phyloP scores from a whole-genome alignment of 2,888 invertebrate species.

The Lagria hirta region DNA sequence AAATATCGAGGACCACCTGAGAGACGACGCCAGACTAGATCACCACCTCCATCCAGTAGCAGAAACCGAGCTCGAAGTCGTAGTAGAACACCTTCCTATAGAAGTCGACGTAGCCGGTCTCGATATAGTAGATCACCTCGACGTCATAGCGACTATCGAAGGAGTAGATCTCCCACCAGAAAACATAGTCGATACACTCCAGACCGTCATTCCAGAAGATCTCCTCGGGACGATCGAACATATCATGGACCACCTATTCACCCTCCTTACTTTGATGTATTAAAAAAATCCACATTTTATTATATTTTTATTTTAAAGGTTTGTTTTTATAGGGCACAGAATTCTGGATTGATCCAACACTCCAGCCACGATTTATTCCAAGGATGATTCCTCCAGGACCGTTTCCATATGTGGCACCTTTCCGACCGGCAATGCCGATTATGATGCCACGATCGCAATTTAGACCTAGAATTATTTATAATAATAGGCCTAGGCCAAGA shows the following conservation, averaged over 20 bases:
- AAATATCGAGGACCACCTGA: conserved; percentile 1
- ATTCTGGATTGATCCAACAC: conserved; percentile 11
- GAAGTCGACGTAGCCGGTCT: no score
- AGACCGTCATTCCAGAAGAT: neutral
- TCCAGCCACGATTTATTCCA: conserved; percentile 12
- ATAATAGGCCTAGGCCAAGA: conserved; percentile 3
- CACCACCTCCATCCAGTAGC: conserved; percentile 5
- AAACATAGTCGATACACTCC: conserved; percentile 6
- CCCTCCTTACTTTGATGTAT: conserved; percentile 11
- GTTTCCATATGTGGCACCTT: conserved; percentile 12
- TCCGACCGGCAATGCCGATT: conserved; percentile 3
- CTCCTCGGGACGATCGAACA: conserved; percentile 1
- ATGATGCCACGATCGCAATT: conserved; percentile 6
- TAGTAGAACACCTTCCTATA: conserved; percentile 2
- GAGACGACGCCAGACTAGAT: conserved; percentile 2
- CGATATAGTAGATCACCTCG: conserved; percentile 5
- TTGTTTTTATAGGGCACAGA: conserved; percentile 9
- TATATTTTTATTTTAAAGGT: conserved; percentile 1
- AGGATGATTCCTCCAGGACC: conserved; percentile 13
- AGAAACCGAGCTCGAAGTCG: conserved; percentile 6
- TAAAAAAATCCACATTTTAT: neutral
- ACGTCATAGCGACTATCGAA: neutral
- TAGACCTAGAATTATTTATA: conserved; percentile 12
- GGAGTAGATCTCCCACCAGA: conserved; percentile 7
- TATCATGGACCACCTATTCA: conserved; percentile 4